A percentile compares a stretch with the other conserved stretches of the same genome.
Evolutionary conservation across 2,113 vertebrate species (phyloP).

Genomic region (Malurus elegans): DNA sequence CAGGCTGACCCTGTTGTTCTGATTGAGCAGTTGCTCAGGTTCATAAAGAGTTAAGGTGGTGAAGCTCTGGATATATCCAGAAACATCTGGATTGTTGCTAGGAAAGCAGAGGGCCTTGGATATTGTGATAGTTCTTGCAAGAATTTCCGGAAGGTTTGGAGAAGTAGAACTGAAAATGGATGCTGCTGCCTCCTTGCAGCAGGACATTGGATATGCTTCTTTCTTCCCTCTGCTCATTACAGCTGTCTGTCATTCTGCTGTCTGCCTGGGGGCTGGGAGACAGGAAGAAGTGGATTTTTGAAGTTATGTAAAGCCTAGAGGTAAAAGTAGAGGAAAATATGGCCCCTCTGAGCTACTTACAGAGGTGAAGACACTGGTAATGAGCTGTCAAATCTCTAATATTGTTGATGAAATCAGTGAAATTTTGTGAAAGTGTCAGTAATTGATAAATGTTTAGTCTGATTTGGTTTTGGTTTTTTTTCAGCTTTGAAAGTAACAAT

Average conservation of each 20-base stretch:
- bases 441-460: background rate
- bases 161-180: background rate
- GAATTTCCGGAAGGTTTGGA: background rate
- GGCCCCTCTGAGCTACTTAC: background rate
- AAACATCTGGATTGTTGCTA: background rate
- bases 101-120: background rate
- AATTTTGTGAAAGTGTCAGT: background rate
- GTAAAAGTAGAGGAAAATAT: background rate
- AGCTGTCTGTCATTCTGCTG: background rate
- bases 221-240: background rate
- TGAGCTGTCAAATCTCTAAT: background rate
- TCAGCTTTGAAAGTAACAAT: background rate
- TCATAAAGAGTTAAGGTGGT: background rate
- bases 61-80: background rate
- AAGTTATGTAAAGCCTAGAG: background rate
- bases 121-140: background rate
- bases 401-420: background rate
- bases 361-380: background rate
- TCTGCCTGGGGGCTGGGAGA: background rate
- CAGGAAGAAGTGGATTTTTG: background rate
- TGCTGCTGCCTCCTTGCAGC: background rate
- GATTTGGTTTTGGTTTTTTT: background rate
- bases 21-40: background rate
- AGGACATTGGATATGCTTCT: background rate
- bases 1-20: background rate